Percentiles rank a stretch among this genome's conserved stretches.
phyloP scores from a whole-genome alignment of 92 coral and sea anemone species.

The Bergia puertoricense region DNA sequence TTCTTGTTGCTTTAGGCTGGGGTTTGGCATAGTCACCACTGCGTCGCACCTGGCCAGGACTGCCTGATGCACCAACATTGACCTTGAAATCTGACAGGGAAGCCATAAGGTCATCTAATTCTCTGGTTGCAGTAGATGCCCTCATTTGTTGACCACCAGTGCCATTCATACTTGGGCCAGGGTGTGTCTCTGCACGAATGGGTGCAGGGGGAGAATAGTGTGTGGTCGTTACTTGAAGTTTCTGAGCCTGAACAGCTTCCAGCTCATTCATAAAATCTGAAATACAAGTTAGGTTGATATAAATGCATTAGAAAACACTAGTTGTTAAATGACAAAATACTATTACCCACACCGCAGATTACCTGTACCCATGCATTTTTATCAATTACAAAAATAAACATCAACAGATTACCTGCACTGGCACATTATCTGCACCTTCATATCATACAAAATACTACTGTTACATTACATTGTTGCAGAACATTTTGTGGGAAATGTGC shows the following conservation, averaged over 20 bases:
- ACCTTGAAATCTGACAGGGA: conserved; percentile 98
- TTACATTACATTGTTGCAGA: too few species aligned
- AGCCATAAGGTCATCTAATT: conserved; percentile 97
- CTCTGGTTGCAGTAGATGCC: conserved; percentile 98
- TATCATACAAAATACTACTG: too few species aligned
- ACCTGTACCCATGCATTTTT: too few species aligned
- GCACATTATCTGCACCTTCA: too few species aligned
- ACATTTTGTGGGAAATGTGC: too few species aligned
- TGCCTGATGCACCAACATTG: conserved; percentile 82
- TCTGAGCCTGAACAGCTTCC: conserved; percentile 39
- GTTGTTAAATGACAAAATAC: too few species aligned
- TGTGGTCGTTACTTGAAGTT: conserved; percentile 46
- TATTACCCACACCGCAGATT: too few species aligned
- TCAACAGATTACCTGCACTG: too few species aligned
- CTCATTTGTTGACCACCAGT: conserved; percentile 65
- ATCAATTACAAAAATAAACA: too few species aligned
- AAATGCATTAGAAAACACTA: too few species aligned
- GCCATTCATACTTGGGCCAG: conserved; percentile 54
- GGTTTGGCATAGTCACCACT: conserved; percentile 99
- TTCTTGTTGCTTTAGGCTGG: conserved; percentile 64
- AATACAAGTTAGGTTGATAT: neutral
- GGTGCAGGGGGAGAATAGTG: conserved; percentile 56
- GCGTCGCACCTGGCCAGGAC: conserved; percentile 73
- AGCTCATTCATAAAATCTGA: conserved; percentile 44
- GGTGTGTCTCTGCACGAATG: conserved; percentile 59